Percentiles rank a stretch among this genome's conserved stretches.
Evolutionary conservation across 2,113 vertebrate species (phyloP).

Genomic region (Dromaius novaehollandiae): DNA sequence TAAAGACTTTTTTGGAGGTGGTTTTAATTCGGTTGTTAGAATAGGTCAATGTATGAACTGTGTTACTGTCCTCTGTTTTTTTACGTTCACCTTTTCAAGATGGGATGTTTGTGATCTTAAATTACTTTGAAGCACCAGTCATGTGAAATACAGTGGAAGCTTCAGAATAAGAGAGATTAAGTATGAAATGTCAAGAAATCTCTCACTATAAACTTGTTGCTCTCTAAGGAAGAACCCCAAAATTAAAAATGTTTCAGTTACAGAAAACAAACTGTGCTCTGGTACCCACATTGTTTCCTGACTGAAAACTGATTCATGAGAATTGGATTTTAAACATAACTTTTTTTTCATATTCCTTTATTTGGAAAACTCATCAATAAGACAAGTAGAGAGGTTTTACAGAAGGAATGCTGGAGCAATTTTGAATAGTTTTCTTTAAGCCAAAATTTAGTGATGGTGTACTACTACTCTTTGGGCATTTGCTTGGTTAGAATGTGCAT

Average conservation of each 20-base stretch:
- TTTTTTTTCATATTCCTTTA: not conserved
- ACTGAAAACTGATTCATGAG: not conserved
- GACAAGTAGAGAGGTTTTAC: not conserved
- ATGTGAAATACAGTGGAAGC: not conserved
- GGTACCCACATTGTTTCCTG: not conserved
- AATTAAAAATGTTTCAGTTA: not conserved
- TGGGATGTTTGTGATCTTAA: not conserved
- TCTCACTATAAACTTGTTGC: not conserved
- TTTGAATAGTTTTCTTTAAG: not conserved
- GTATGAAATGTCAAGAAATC: not conserved
- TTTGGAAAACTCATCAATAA: not conserved
- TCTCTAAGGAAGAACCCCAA: not conserved
- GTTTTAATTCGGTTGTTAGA: not conserved
- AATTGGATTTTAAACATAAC: not conserved
- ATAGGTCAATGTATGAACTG: not conserved
- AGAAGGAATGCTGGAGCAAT: not conserved
- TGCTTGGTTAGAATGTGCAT: not conserved
- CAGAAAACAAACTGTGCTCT: not conserved
- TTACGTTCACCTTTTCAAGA: not conserved
- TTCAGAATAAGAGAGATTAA: not conserved
- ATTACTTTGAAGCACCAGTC: not conserved
- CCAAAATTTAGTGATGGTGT: not conserved
- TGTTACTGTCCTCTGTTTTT: not conserved
- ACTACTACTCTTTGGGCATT: not conserved
- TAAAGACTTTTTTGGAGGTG: not conserved